phyloP scores from a whole-genome alignment of 2,113 vertebrate species.

The zebrafish (Danio rerio) region DNA sequence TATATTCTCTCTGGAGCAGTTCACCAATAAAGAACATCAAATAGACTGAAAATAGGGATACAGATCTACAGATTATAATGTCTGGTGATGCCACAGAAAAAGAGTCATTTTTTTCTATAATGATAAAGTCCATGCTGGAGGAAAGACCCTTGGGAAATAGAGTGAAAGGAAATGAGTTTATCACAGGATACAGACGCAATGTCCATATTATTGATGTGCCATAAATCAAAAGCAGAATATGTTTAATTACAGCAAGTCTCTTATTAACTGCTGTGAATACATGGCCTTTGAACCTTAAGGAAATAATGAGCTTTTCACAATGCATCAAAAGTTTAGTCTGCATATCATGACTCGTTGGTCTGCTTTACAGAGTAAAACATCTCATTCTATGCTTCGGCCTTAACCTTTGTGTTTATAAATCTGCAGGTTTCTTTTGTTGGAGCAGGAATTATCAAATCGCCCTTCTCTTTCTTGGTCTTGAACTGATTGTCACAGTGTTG shows the following conservation, averaged over 20 bases:
- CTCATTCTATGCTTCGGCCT: neutral
- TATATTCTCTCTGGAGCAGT: neutral
- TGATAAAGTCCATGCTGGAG: constrained; percentile 62
- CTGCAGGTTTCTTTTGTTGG: neutral
- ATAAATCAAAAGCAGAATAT: constrained; percentile 71
- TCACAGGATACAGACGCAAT: constrained; percentile 69
- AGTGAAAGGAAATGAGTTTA: constrained; percentile 73
- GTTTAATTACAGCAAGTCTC: constrained; percentile 63
- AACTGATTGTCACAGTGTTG: neutral
- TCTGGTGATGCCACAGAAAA: neutral
- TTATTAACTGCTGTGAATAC: neutral
- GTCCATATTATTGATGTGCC: constrained; percentile 72
- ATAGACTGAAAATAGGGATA: neutral
- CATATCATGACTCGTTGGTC: too few species aligned
- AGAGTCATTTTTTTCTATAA: constrained; percentile 49
- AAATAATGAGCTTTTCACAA: constrained; percentile 9
- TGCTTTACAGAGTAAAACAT: neutral
- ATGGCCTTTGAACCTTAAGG: constrained; percentile 6
- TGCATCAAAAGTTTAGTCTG: neutral
- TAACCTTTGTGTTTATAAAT: neutral
- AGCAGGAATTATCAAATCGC: neutral
- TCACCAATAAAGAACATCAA: neutral
- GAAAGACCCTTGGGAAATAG: constrained; percentile 64
- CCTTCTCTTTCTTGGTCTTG: too few species aligned
- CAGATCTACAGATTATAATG: constrained; percentile 10